Evolutionary conservation across 2,888 invertebrate genomes (phyloP), one percentile per base, ranked within the genome.

Genomic region (Gryllus longicercus): DNA sequence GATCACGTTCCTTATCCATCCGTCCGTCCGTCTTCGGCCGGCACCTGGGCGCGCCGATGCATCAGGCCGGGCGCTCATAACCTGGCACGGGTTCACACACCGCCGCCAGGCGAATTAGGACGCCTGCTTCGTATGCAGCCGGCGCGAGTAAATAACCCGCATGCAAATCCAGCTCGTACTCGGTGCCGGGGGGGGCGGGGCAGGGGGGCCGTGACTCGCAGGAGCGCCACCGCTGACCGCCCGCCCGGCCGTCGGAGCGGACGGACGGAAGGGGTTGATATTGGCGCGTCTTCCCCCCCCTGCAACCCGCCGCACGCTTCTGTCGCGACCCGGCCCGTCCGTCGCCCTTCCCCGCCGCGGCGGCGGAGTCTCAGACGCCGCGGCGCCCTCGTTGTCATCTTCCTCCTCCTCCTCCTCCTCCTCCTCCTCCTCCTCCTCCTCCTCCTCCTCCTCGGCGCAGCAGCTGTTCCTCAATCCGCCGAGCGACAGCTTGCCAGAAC

Each of bases 381-480:
- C 38, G 38, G 38, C 38, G 38, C 38, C 38, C 38, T 63, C 63
- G 63, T 63, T 63, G 63, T 63, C 63, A 63, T 63, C 63, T 63
- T n/a, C 63, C 63, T 63, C 25, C 25, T 63, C 63, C 14, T 63
- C n/a, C n/a, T n/a, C n/a, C n/a, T n/a, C n/a, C n/a, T n/a, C n/a
- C n/a, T n/a, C n/a, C n/a, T 63, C 63, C 12, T n/a, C 63, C 25
- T 63, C 63, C 25, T 2, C 63, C 14, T 63, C 21, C 21, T 63
- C 16, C 12, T n/a, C 63, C 63, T 63, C 2, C 25, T 63, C 63
- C 4, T 63, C 63, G 63, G n/a, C 5, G 63, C n/a, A 11, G 63
- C 63, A 63, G 63, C 63, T 63, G 63, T 63, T 63, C 14, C 63
- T 63, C 63, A 63, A n/a, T 63, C n/a, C n/a, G 63, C n/a, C 63